Evolutionary conservation across 2,797 vertebrate genomes (phyloP).

Genomic region (Hydrocynus forskahlii): DNA sequence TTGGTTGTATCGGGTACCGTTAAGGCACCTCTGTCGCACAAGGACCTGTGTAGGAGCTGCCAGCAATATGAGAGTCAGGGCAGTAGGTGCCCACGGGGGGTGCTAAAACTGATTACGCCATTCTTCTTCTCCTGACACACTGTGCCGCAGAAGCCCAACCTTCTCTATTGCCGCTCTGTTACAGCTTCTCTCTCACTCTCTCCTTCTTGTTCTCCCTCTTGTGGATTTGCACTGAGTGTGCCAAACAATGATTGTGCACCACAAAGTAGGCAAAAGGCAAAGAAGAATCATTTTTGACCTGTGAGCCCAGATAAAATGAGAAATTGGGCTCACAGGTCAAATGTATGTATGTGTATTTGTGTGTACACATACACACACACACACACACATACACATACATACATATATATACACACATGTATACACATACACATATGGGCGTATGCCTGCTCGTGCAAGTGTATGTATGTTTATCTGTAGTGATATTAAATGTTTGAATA

Average conservation of each 20-base stretch:
- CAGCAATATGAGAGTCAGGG: constrained; percentile 79
- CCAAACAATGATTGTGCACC: neutral
- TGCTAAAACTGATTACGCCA: constrained; percentile 81
- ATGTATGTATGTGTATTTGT: too few relatives aligned
- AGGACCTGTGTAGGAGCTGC: constrained; percentile 64
- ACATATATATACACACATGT: too few relatives aligned
- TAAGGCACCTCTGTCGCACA: constrained; percentile 64
- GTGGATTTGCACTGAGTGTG: neutral
- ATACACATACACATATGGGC: too few relatives aligned
- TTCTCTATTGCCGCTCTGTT: constrained; percentile 33
- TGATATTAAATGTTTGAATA: too few relatives aligned
- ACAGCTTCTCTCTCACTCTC: constrained; percentile 22
- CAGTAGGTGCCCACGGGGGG: constrained; percentile 69
- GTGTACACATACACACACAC: too few relatives aligned
- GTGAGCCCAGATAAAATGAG: constrained; percentile 12
- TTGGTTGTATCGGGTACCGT: constrained; percentile 58
- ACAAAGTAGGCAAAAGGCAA: constrained; percentile 9
- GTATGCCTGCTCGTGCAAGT: too few relatives aligned
- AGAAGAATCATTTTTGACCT: constrained; percentile 15
- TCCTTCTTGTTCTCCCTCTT: neutral
- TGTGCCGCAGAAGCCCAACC: constrained; percentile 64
- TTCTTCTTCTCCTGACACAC: constrained; percentile 82
- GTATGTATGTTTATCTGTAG: too few relatives aligned
- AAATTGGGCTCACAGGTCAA: too few relatives aligned
- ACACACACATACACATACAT: too few relatives aligned